Base-by-base conservation (phyloP, 2,797 vertebrate species). In the Delichon dasypus region DNA sequence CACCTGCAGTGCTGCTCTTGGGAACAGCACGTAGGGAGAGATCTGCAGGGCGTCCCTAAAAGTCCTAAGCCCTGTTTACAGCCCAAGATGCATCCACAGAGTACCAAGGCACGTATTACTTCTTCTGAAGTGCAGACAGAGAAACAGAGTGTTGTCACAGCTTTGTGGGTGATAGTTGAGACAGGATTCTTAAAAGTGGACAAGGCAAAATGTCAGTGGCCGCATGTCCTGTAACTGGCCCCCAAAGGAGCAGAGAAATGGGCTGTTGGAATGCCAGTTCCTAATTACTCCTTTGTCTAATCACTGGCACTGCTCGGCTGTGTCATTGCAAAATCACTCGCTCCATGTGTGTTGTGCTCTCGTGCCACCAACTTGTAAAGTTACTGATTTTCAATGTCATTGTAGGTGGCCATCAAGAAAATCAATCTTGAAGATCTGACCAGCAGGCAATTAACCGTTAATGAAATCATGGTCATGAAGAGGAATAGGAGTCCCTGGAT, bases 351-450 rank as follows among this genome's bases (percentile, higher is more conserved):
- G 2, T 54, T 76, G 18, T 51, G 36, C 38, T 77, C 45, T 58
- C 0, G 0, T 87, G 21, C 67, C 62, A 66, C 9, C 40, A 47
- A 27, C 34, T 77, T 2, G 34, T 87, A 14, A 9, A 25, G 13
- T 25, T 57, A 23, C 12, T 91, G 55, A 66, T 68, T 88, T 70
- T 66, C 53, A 10, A 55, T 96, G 53, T 93, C 55, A 29, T 90
- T 96, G 95, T 97, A 99, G 99, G 99, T 99, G 97, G 99, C 99
- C 88, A 99, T 99, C 96, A 99, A 99, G 93, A 99, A 99, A 98
- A 99, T 99, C 98, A 99, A 99, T 97, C 98, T 99, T 51, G 98
- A 99, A 96, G 98, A 99, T 92, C 98, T 99, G 96, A n/a, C n/a
- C n/a, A 98, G 98, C 79, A 99, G 98, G 94, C 98, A 99, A 98